Evolutionary conservation across 2,113 vertebrate species (phyloP).

Genomic region (Corvus cornix): DNA sequence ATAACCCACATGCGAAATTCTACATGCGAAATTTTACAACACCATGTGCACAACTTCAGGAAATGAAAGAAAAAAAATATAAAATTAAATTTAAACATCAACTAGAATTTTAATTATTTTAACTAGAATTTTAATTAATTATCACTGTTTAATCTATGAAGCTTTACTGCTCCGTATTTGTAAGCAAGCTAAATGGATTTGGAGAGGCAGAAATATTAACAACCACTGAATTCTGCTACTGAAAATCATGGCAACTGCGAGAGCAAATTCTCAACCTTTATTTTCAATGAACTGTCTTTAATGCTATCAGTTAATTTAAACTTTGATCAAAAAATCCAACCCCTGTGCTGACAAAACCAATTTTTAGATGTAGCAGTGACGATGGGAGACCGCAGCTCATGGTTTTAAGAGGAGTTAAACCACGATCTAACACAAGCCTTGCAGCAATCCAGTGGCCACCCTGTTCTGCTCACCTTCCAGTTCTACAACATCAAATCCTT

Average conservation of each 20-base stretch:
- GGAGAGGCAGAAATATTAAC: background rate
- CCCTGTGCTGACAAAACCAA: background rate
- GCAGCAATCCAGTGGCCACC: background rate
- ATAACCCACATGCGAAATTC: background rate
- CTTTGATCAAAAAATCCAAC: slow-evolving; percentile 1
- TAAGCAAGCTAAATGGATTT: background rate
- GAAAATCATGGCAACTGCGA: rapidly evolving
- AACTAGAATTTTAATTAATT: background rate
- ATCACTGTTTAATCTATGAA: background rate
- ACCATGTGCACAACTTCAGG: background rate
- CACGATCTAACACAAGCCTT: background rate
- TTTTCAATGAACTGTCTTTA: background rate
- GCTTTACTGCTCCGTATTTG: background rate
- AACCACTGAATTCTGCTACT: background rate
- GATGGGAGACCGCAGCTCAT: background rate
- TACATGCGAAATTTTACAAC: background rate
- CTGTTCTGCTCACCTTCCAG: background rate
- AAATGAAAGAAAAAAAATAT: background rate
- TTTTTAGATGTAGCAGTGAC: background rate
- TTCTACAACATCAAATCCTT: background rate
- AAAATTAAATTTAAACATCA: background rate
- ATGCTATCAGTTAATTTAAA: background rate
- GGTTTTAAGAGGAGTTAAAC: background rate
- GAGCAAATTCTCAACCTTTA: background rate
- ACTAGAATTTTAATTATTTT: background rate